Conservation (phyloP, 2,113 vertebrate genomes). For the Geococcyx californianus region DNA sequence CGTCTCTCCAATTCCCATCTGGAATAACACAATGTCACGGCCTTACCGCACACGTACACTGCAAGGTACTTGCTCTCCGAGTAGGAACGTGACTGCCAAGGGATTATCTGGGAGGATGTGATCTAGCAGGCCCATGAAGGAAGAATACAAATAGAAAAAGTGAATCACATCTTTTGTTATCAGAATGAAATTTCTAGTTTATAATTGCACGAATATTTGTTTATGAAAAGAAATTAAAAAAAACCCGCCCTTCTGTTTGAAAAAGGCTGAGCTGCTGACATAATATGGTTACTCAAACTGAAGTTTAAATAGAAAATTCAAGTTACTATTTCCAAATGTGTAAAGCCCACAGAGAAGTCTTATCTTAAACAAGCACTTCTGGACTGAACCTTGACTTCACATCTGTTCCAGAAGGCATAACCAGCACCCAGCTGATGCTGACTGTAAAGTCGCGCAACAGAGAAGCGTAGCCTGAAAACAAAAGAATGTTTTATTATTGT, state of each 20-base stretch:
- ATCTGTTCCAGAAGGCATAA: neutral
- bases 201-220: neutral
- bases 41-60: neutral
- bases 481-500: neutral
- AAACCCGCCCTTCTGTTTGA: rapidly evolving
- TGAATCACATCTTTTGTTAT: neutral
- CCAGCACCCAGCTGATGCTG: neutral
- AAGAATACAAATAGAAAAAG: neutral
- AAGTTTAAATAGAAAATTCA: neutral
- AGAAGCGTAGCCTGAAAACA: neutral
- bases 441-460: neutral
- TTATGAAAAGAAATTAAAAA: neutral
- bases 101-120: neutral
- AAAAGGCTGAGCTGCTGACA: neutral
- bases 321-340: neutral
- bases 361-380: neutral
- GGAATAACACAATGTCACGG: neutral
- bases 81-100: neutral
- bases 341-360: neutral
- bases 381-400: neutral
- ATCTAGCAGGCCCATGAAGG: neutral
- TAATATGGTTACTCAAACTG: neutral
- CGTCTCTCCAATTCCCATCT: neutral
- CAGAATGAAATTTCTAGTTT: neutral
- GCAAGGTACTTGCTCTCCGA: neutral